phyloP scores from a whole-genome alignment of 2,797 vertebrate genomes.

The Cacajao melanocephalus region DNA sequence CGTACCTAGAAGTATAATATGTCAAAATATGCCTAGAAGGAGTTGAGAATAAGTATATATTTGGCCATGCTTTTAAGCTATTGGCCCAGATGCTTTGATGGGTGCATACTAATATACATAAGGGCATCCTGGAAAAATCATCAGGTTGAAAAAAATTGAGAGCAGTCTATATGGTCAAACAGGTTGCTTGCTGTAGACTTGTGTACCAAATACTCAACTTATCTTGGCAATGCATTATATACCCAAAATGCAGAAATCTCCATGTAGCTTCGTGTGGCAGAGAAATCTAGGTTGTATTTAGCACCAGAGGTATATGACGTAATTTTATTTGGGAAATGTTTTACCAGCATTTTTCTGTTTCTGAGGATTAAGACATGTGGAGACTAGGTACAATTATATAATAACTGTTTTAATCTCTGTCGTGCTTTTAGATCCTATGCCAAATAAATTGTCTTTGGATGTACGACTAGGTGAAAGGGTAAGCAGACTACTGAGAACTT shows the following conservation, averaged over 20 bases:
- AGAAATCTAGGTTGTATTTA: slow-evolving; percentile 15
- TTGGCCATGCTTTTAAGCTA: background rate
- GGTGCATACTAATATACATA: background rate
- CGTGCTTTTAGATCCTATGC: background rate
- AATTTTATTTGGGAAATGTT: background rate
- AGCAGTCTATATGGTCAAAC: background rate
- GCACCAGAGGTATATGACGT: background rate
- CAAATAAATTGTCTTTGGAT: background rate
- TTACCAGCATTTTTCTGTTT: background rate
- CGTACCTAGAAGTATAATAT: background rate
- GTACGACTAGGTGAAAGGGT: background rate
- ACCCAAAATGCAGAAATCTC: background rate
- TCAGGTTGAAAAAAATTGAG: background rate
- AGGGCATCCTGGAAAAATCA: background rate
- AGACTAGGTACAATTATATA: background rate
- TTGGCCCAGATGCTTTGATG: background rate
- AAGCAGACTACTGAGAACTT: background rate
- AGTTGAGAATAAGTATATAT: background rate
- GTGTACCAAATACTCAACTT: background rate
- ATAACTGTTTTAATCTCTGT: background rate
- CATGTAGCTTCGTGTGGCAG: background rate
- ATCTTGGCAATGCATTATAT: background rate
- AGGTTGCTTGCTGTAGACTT: background rate
- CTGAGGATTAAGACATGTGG: background rate
- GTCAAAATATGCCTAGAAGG: background rate